Base-by-base conservation (phyloP, 2,888 invertebrate genomes). In the Tuta absoluta region DNA sequence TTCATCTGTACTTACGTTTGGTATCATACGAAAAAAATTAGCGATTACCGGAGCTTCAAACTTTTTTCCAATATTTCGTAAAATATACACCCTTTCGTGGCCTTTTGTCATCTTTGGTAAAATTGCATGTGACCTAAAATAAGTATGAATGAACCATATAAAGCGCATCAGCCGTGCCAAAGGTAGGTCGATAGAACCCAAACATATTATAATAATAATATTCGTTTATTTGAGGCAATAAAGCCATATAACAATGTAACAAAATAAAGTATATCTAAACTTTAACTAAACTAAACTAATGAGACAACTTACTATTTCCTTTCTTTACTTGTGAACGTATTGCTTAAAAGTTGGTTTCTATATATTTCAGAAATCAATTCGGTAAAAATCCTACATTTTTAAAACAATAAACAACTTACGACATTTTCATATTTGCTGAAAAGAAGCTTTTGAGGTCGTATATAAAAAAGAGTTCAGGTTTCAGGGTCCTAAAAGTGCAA, bases 91-190 rank as follows among this genome's bases (percentile, higher is more conserved):
- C 64, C 78, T 72, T 51, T 71, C 66, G 41, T 77, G 65, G 5
- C 80, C 75, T 2, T 74, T 70, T 0, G 84, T 81, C 48, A 81
- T 59, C 62, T 76, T 79, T 0, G 84, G 82, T 2, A 83, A 57
- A 17, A 78, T 56, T 0, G 68, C 72, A 1, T 74, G 72, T 0
- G 14, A 48, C 17, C 81, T 82, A 70, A 38, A 77, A 79, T 62
- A 23, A 24, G 14, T 7, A 33, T n/a, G 10, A n/a, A n/a, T n/a
- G n/a, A n/a, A n/a, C n/a, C n/a, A n/a, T n/a, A n/a, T n/a, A n/a
- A n/a, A n/a, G n/a, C n/a, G n/a, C n/a, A n/a, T n/a, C n/a, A n/a
- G n/a, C n/a, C n/a, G n/a, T n/a, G n/a, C n/a, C n/a, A 23, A 12
- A 53, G 12, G n/a, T 48, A 37, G 8, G 10, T 2, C 8, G 12